phyloP scores from a whole-genome alignment of 1,140 invertebrate species.

The Fopius arisanus region DNA sequence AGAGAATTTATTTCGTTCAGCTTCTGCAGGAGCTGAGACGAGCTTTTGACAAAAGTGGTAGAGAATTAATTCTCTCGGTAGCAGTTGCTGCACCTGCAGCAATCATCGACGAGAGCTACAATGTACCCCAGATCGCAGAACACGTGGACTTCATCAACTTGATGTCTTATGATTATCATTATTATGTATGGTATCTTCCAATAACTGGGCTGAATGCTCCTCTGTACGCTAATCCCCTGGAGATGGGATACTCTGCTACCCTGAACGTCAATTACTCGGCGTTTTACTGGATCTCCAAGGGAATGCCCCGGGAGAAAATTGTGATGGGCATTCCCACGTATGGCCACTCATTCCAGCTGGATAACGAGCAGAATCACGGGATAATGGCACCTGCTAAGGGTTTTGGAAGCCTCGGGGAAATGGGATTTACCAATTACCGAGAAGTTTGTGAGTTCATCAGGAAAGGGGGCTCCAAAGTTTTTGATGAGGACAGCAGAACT shows the following conservation, averaged over 20 bases:
- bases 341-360: slow-evolving; percentile 80
- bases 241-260: slow-evolving; percentile 73
- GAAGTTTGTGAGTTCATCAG: slow-evolving; percentile 74
- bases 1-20: slow-evolving; percentile 76
- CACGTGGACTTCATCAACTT: slow-evolving; percentile 85
- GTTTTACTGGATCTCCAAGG: slow-evolving; percentile 80
- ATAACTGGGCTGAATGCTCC: slow-evolving; percentile 87
- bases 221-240: slow-evolving; percentile 69
- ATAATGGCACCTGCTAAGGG: slow-evolving; percentile 77
- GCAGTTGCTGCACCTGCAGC: slow-evolving; percentile 79
- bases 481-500: slow-evolving; percentile 75
- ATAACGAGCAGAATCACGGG: slow-evolving; percentile 72
- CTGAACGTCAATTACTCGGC: slow-evolving; percentile 86
- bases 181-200: slow-evolving; percentile 77
- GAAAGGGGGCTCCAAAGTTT: slow-evolving; percentile 64
- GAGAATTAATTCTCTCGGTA: slow-evolving; percentile 72
- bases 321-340: slow-evolving; percentile 90
- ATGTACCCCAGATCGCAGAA: slow-evolving; percentile 77
- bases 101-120: slow-evolving; percentile 79
- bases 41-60: slow-evolving; percentile 69
- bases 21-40: slow-evolving; percentile 74
- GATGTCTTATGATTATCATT: slow-evolving; percentile 92
- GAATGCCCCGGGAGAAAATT: slow-evolving; percentile 84
- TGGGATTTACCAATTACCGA: slow-evolving; percentile 78
- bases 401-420: slow-evolving; percentile 69